phyloP scores from a whole-genome alignment of 2,888 invertebrate genomes.

The Diarsia brunnea region DNA sequence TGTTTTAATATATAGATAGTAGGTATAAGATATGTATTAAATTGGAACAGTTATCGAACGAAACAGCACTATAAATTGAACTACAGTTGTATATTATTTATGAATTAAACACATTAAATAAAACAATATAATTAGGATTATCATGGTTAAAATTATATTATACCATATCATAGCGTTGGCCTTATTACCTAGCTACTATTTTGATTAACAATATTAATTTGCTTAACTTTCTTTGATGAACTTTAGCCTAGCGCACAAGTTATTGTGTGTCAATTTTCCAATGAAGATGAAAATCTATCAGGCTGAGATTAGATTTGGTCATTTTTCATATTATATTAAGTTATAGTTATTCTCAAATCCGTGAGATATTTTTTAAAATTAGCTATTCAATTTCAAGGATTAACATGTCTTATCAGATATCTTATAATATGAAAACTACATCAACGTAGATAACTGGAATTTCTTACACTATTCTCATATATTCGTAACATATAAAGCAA shows the following conservation, averaged over 20 bases:
- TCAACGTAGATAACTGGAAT: conserved; percentile 53
- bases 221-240: conserved; percentile 31
- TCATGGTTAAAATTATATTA: conserved; percentile 36
- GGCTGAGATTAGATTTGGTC: conserved; percentile 59
- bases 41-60: conserved; percentile 47
- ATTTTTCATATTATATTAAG: conserved; percentile 46
- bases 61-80: conserved; percentile 29
- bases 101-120: conserved; percentile 23
- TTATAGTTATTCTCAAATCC: conserved; percentile 51
- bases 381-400: conserved; percentile 39
- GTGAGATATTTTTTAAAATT: conserved; percentile 33
- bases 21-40: conserved; percentile 51
- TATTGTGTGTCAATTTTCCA: conserved; percentile 21
- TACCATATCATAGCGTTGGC: conserved; percentile 45
- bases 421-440: conserved; percentile 55
- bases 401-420: conserved; percentile 55
- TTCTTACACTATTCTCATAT: conserved; percentile 52
- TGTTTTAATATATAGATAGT: conserved; percentile 11
- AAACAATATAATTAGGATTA: conserved; percentile 38
- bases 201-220: conserved; percentile 49
- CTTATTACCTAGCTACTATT: conserved; percentile 33
- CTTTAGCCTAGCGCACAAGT: conserved; percentile 39
- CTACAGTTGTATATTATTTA: conserved; percentile 31
- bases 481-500: conserved; percentile 66
- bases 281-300: conserved; percentile 29